Evolutionary conservation across 2,797 vertebrate species (phyloP).

Genomic region (Phataginus tricuspis): DNA sequence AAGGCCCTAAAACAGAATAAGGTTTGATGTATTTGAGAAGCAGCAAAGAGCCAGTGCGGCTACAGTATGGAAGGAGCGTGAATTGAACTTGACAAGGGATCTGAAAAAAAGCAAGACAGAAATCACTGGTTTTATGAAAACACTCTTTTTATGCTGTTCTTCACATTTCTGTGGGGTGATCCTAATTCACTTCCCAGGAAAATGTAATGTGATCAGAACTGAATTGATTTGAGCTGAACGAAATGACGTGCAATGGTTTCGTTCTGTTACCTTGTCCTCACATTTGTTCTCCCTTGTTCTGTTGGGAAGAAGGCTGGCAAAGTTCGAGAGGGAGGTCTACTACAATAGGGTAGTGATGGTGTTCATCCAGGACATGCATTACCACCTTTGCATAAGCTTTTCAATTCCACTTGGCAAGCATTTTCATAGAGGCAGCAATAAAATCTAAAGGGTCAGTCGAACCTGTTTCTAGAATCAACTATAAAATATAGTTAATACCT

Average conservation of each 20-base stretch:
- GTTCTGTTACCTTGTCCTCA: background rate
- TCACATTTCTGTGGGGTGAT: background rate
- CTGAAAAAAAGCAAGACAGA: background rate
- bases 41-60: background rate
- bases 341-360: background rate
- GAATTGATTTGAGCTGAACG: background rate
- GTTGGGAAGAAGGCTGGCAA: background rate
- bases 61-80: background rate
- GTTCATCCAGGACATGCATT: background rate
- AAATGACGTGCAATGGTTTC: background rate
- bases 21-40: background rate
- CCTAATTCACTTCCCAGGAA: background rate
- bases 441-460: background rate
- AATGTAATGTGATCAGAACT: background rate
- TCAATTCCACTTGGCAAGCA: background rate
- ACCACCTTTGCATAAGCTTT: background rate
- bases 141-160: too few relatives aligned
- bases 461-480: background rate
- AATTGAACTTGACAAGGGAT: background rate
- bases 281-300: background rate
- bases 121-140: background rate
- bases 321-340: background rate
- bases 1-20: background rate
- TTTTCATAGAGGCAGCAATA: background rate
- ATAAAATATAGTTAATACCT: background rate